These are phyloP conservation scores for Varanus komodoensis DNA, from an alignment of 2,113 vertebrate genomes.

Conservation along the genomic window DNA sequence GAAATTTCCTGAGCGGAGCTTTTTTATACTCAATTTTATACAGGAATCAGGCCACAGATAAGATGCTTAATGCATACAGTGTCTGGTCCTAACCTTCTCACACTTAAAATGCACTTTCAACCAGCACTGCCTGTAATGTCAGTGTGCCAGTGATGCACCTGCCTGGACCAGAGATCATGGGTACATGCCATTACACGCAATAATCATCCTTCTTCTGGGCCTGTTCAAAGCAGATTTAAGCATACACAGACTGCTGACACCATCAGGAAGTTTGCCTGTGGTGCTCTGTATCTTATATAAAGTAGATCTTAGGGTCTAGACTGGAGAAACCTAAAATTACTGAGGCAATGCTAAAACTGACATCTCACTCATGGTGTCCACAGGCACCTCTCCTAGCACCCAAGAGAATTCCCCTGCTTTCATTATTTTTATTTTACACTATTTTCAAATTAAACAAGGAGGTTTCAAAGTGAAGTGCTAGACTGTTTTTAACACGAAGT, in stretches of 20 bases:
- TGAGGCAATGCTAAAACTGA: neutral
- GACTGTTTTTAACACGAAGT: no score
- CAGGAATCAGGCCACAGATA: neutral
- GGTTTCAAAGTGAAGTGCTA: no score
- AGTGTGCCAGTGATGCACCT: neutral
- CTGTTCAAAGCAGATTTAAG: neutral
- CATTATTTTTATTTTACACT: no score
- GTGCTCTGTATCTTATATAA: neutral
- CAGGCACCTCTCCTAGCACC: no score
- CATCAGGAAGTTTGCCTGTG: neutral
- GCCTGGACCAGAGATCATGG: neutral
- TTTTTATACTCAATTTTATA: neutral
- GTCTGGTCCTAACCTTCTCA: neutral
- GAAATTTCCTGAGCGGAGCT: neutral
- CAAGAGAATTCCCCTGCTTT: no score
- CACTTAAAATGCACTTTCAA: neutral
- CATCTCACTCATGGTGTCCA: no score
- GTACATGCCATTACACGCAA: neutral
- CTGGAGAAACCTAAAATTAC: neutral
- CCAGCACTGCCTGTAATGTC: neutral
- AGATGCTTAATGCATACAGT: neutral
- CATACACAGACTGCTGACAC: neutral
- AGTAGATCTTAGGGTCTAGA: neutral
- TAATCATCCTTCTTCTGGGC: neutral
- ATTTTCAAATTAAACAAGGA: no score